Conservation (phyloP, 2,113 vertebrate genomes). For the Panurus biarmicus region DNA sequence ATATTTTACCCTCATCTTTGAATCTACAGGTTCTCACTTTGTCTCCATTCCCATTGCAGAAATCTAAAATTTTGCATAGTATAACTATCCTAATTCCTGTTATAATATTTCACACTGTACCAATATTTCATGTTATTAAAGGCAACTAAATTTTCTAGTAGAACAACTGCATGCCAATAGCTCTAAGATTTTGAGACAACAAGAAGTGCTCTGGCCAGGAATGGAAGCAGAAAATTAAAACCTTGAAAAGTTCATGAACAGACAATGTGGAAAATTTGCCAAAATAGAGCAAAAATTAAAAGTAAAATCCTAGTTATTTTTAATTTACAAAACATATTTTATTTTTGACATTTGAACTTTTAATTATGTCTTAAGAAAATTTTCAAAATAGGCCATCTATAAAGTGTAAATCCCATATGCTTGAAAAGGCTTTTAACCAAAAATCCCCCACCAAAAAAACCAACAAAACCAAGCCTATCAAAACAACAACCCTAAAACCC, state of each 20-base stretch:
- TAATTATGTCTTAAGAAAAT: not conserved
- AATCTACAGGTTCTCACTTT: not conserved
- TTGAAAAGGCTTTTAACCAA: not conserved
- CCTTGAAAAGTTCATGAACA: not conserved
- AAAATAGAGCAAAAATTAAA: not conserved
- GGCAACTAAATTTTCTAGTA: not conserved
- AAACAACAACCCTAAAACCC: not conserved
- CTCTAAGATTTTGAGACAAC: not conserved
- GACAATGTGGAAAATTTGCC: not conserved
- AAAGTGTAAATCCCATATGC: not conserved
- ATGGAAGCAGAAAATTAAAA: not conserved
- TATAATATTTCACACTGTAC: not conserved
- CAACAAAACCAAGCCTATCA: not conserved
- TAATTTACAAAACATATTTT: not conserved
- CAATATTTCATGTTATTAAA: not conserved
- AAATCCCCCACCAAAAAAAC: not conserved
- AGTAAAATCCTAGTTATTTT: not conserved
- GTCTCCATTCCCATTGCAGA: not conserved
- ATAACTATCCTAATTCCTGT: not conserved
- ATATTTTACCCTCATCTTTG: not conserved
- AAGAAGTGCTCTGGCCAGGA: not conserved
- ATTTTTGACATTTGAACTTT: not conserved
- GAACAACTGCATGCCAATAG: not conserved
- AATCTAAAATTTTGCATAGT: not conserved
- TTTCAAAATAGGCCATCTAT: not conserved